Evolutionary conservation across 2,113 vertebrate genomes (phyloP).

Genomic region (Chloebia gouldiae): DNA sequence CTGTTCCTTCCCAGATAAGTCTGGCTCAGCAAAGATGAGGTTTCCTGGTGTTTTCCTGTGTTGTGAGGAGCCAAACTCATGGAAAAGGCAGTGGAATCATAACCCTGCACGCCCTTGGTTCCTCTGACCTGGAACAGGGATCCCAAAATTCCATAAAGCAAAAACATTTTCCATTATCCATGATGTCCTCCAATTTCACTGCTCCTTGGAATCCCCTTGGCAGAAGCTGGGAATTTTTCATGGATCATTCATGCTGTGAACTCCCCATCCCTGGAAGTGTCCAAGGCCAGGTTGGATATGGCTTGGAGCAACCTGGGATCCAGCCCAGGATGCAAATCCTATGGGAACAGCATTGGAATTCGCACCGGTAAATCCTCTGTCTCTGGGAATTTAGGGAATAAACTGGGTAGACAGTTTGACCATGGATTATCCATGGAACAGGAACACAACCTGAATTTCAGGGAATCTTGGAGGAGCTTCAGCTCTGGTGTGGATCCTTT

Average conservation of each 20-base stretch:
- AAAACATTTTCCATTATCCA: rapidly evolving
- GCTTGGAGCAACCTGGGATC: neutral
- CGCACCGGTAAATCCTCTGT: rapidly evolving
- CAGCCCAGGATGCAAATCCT: neutral
- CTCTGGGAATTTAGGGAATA: neutral
- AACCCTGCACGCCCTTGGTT: neutral
- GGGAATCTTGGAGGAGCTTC: neutral
- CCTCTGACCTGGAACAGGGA: neutral
- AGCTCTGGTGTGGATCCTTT: neutral
- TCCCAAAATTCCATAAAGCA: neutral
- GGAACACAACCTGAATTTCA: neutral
- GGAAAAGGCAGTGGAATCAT: neutral
- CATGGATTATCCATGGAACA: neutral
- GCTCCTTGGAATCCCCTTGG: neutral
- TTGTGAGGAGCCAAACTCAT: neutral
- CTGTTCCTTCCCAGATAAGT: neutral
- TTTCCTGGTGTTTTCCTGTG: neutral
- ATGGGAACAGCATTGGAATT: neutral
- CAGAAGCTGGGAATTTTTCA: neutral
- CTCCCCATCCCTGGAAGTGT: neutral
- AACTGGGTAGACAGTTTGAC: neutral
- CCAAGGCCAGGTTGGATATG: neutral
- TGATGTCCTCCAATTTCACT: neutral
- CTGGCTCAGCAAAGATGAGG: neutral
- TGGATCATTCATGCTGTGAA: neutral